Evolutionary conservation across 2,888 invertebrate genomes (phyloP).

Genomic region (Drosophila yooni): DNA sequence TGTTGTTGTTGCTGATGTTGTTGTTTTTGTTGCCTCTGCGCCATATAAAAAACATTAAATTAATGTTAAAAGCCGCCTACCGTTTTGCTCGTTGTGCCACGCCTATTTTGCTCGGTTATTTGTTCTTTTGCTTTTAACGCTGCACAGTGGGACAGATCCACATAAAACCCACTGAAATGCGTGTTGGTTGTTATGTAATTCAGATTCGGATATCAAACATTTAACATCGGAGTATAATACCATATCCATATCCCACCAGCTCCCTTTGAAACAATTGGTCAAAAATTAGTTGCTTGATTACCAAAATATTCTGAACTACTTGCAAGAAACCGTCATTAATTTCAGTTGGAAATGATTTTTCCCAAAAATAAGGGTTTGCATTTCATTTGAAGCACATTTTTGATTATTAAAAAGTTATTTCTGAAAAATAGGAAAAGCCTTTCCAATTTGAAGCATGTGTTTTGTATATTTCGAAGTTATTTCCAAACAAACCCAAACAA

Average conservation of each 20-base stretch:
- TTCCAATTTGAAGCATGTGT: neutral
- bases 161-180: neutral
- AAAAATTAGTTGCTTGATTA: neutral
- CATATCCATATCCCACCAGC: no score
- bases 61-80: slow-evolving; percentile 58
- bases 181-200: no score
- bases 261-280: neutral
- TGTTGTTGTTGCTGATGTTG: slow-evolving; percentile 8
- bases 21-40: slow-evolving; percentile 19
- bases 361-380: neutral
- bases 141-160: neutral
- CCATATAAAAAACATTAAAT: slow-evolving; percentile 58
- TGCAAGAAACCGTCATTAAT: neutral
- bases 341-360: neutral
- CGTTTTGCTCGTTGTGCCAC: slow-evolving; percentile 4
- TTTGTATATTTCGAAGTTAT: neutral
- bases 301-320: neutral
- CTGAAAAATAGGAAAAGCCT: no score
- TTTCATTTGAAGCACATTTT: neutral
- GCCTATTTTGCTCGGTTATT: slow-evolving; percentile 10
- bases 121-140: slow-evolving; percentile 16
- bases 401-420: neutral
- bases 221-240: no score
- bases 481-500: neutral
- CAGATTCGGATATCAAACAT: no score